Conservation (phyloP, 2,888 invertebrate genomes). For the Pyrrhia umbra region DNA sequence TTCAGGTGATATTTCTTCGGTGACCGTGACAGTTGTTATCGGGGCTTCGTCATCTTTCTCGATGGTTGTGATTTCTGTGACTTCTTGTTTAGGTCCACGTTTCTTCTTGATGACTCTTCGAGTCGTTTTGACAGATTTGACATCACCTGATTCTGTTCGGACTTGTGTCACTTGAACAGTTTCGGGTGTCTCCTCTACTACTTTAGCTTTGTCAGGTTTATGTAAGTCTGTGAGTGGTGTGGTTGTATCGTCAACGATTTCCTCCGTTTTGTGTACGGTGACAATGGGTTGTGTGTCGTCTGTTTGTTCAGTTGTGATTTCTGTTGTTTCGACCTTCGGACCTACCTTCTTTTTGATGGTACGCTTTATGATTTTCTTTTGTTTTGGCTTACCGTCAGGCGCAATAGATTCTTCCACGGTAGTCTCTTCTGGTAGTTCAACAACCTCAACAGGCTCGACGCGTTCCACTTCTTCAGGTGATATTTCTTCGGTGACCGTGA, state of each 20-base stretch:
- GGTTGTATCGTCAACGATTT: slow-evolving; percentile 31
- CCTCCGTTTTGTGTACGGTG: slow-evolving; percentile 39
- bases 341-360: slow-evolving; percentile 39
- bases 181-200: slow-evolving; percentile 29
- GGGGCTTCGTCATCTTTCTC: too few relatives aligned
- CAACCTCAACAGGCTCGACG: not conserved
- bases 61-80: too few relatives aligned
- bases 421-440: slow-evolving; percentile 38
- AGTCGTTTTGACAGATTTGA: too few relatives aligned
- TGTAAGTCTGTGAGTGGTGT: slow-evolving; percentile 26
- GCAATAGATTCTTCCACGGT: slow-evolving; percentile 19
- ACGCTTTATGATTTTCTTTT: slow-evolving; percentile 15
- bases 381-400: slow-evolving; percentile 28
- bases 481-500: slow-evolving; percentile 29
- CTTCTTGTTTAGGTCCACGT: too few relatives aligned
- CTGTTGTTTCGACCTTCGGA: slow-evolving; percentile 36
- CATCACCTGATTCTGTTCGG: slow-evolving; percentile 68
- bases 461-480: not conserved
- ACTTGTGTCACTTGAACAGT: slow-evolving; percentile 27
- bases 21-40: too few relatives aligned
- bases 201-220: slow-evolving; percentile 24
- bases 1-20: too few relatives aligned
- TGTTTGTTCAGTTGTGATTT: slow-evolving; percentile 36
- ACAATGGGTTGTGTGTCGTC: slow-evolving; percentile 39
- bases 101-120: too few relatives aligned